A percentile compares a stretch with the other conserved stretches of the same genome.
These are phyloP conservation scores for Telmatochromis brachygnathus DNA, from an alignment of 2,113 vertebrate genomes.

Conservation along the genomic window DNA sequence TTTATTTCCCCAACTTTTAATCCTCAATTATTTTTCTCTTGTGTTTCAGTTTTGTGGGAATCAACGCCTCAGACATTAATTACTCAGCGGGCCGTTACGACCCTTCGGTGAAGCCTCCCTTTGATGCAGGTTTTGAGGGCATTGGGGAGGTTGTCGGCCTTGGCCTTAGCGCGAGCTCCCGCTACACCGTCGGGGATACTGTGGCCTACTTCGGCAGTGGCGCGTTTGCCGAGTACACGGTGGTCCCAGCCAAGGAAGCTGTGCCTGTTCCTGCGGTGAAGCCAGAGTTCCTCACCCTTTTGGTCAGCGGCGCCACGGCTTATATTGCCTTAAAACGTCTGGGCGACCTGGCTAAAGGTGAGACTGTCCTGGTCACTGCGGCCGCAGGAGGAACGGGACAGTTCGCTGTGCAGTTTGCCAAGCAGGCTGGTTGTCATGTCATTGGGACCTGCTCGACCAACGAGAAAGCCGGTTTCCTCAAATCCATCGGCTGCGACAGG, in stretches of 20 bases:
- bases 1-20: neutral
- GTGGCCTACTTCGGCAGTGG: conserved; percentile 81
- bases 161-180: conserved; percentile 84
- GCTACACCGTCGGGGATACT: conserved; percentile 75
- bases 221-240: conserved; percentile 85
- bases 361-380: conserved; percentile 85
- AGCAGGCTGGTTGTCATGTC: conserved; percentile 84
- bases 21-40: neutral
- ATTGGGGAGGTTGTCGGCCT: conserved; percentile 85
- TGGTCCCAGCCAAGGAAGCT: conserved; percentile 73
- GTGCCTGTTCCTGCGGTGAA: conserved; percentile 72
- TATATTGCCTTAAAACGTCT: conserved; percentile 83
- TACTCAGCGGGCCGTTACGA: conserved; percentile 86
- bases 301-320: conserved; percentile 82
- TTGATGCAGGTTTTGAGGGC: conserved; percentile 86
- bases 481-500: conserved; percentile 82
- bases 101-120: conserved; percentile 76
- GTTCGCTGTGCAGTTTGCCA: conserved; percentile 88
- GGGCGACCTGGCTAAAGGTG: conserved; percentile 76
- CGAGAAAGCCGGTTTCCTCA: conserved; percentile 83
- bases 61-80: conserved; percentile 93
- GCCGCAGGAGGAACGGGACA: conserved; percentile 87
- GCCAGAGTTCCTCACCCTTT: conserved; percentile 80
- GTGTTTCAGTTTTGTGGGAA: conserved; percentile 82
- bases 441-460: conserved; percentile 87